A percentile compares a stretch with the other conserved stretches of the same genome.
phyloP scores from a whole-genome alignment of 2,113 vertebrate species.

The Cyphomyrus discorhynchus region DNA sequence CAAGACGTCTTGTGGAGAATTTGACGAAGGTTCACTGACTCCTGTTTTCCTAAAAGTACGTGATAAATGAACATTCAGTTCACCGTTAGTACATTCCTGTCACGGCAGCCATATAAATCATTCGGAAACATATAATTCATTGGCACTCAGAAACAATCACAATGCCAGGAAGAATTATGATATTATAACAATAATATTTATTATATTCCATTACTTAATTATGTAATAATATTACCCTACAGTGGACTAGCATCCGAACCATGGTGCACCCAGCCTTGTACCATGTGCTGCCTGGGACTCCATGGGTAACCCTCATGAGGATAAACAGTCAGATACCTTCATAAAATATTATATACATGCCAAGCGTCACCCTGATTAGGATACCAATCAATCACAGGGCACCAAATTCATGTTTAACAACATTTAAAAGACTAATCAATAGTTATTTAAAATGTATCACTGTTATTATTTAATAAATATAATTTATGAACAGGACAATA shows the following conservation, averaged over 20 bases:
- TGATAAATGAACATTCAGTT: background rate
- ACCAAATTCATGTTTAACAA: background rate
- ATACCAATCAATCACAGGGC: background rate
- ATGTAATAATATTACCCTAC: background rate
- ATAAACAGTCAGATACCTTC: background rate
- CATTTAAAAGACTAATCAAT: background rate
- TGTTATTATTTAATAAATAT: background rate
- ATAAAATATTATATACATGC: background rate
- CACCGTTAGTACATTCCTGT: background rate
- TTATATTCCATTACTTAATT: background rate
- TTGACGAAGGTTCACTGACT: background rate
- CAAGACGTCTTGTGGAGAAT: background rate
- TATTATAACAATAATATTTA: background rate
- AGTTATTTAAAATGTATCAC: background rate
- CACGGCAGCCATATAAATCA: background rate
- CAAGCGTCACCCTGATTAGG: background rate
- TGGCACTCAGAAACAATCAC: background rate
- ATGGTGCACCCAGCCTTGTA: background rate
- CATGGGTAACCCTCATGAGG: background rate
- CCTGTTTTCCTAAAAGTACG: background rate
- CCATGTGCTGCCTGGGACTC: background rate
- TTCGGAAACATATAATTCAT: background rate
- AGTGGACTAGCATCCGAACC: background rate
- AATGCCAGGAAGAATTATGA: background rate
- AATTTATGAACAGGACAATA: background rate